Percentiles rank a stretch among this genome's conserved stretches.
Conservation (phyloP, 2,797 vertebrate genomes). For the Chelonia mydas region DNA sequence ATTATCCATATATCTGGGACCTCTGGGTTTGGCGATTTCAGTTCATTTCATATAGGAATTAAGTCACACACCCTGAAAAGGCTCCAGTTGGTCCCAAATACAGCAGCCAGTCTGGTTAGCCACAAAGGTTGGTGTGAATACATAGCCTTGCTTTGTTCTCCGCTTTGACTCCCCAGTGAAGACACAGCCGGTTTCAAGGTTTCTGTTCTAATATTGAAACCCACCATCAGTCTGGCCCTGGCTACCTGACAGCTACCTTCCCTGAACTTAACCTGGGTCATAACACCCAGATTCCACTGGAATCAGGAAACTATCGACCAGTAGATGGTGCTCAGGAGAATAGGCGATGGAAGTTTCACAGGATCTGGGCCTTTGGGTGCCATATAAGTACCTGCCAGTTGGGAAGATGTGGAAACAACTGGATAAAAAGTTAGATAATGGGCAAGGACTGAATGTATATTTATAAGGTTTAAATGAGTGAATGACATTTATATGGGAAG, state of each 20-base stretch:
- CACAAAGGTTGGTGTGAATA: not conserved
- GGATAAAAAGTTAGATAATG: not conserved
- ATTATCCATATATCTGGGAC: not conserved
- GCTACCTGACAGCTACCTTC: not conserved
- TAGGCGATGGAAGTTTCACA: not conserved
- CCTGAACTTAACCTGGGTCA: not conserved
- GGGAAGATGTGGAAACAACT: not conserved
- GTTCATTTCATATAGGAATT: not conserved
- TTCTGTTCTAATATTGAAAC: not conserved
- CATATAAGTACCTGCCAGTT: fast-evolving
- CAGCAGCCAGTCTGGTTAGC: not conserved
- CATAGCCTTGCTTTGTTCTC: not conserved
- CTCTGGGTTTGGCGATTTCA: not conserved
- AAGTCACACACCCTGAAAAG: not conserved
- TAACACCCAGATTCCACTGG: not conserved
- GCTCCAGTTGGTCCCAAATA: fast-evolving
- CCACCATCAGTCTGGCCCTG: not conserved
- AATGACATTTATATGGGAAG: not conserved
- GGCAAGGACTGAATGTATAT: not conserved
- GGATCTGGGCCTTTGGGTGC: not conserved
- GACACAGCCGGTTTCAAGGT: not conserved
- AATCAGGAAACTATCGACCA: not conserved
- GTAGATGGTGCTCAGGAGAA: not conserved
- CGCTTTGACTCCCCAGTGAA: not conserved
- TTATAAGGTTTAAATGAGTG: not conserved